Percentiles rank a stretch among this genome's conserved stretches.
Conservation (phyloP, 2,888 invertebrate genomes). For the Leptinotarsa rubiginosa region DNA sequence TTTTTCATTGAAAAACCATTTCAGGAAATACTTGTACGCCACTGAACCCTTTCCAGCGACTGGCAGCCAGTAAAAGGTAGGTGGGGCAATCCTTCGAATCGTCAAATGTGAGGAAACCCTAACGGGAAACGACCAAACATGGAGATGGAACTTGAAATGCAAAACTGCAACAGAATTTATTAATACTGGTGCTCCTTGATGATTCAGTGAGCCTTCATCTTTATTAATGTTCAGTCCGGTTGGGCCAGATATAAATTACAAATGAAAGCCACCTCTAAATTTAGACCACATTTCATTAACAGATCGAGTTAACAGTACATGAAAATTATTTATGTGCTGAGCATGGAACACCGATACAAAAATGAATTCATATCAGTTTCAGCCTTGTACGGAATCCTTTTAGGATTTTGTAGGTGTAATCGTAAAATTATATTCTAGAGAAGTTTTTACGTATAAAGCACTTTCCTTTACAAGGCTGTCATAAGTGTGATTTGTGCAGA, state of each 20-base stretch:
- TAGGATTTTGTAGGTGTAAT: not conserved
- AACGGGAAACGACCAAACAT: constrained; percentile 47
- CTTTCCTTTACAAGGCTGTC: too few relatives aligned
- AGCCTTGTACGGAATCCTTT: not conserved
- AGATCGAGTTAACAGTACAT: constrained; percentile 26
- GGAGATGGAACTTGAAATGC: constrained; percentile 45
- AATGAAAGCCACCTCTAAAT: constrained; percentile 23
- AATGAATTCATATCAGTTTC: constrained; percentile 1
- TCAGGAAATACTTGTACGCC: too few relatives aligned
- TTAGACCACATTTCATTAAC: constrained; percentile 28
- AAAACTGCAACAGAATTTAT: constrained; percentile 40
- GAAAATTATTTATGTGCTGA: constrained; percentile 12
- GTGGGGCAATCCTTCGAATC: constrained; percentile 9
- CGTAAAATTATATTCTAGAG: not conserved
- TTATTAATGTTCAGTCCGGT: constrained; percentile 34
- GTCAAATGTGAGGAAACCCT: constrained; percentile 45
- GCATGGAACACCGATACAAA: constrained; percentile 7
- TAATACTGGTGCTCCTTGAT: constrained; percentile 31
- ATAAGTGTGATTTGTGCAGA: too few relatives aligned
- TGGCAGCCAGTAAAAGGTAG: constrained; percentile 4
- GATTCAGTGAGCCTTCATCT: constrained; percentile 40
- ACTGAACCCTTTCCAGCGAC: too few relatives aligned
- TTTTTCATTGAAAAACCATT: too few relatives aligned
- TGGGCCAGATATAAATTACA: constrained; percentile 27
- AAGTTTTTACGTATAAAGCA: too few relatives aligned